Conservation (phyloP, 2,888 invertebrate species). For the Pelosia muscerda region DNA sequence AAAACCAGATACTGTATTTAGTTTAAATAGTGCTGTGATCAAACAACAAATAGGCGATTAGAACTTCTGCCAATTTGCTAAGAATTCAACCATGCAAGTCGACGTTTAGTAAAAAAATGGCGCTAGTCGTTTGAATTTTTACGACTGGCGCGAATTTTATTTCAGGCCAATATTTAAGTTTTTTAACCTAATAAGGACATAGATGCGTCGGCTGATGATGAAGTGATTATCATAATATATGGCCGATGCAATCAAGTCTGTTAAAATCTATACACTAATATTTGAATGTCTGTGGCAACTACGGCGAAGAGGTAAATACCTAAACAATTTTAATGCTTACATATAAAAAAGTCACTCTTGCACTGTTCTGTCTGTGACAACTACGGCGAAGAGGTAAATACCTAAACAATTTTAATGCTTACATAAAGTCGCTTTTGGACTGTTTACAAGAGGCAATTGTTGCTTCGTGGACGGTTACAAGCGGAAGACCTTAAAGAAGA, state of each 20-base stretch:
- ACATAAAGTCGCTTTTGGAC: neutral
- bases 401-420: neutral
- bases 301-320: neutral
- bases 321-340: neutral
- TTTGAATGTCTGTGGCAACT: neutral
- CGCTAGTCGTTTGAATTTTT: constrained; percentile 36
- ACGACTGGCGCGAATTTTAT: constrained; percentile 18
- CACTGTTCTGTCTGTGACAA: neutral
- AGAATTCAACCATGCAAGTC: constrained; percentile 31
- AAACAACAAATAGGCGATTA: constrained; percentile 35
- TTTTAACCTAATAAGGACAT: neutral
- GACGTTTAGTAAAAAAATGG: constrained; percentile 41
- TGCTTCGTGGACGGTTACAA: neutral
- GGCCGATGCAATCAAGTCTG: neutral
- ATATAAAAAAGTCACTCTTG: neutral
- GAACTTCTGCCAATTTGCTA: constrained; percentile 47
- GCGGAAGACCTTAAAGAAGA: neutral
- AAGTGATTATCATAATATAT: neutral
- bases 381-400: neutral
- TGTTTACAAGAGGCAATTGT: neutral
- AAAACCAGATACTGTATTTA: constrained; percentile 5
- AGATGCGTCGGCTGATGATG: neutral
- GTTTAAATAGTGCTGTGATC: constrained; percentile 21
- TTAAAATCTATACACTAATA: too few species aligned
- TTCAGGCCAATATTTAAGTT: neutral